Conservation (phyloP, 2,888 invertebrate species). For the Cosmia pyralina region DNA sequence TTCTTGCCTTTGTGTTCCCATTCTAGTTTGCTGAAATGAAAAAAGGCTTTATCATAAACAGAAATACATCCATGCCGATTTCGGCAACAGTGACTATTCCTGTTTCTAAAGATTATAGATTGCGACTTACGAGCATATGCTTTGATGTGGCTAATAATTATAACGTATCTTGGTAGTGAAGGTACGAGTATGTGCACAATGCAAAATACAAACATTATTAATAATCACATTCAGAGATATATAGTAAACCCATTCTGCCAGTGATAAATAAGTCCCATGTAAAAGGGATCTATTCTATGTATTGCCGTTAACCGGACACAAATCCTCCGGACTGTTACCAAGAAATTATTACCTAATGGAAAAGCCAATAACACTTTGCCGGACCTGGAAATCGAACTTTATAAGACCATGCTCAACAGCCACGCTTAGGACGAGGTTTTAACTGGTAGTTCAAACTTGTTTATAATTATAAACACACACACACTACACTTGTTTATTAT, state of each 20-base stretch:
- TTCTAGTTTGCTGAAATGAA: slow-evolving; percentile 79
- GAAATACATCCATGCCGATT: neutral
- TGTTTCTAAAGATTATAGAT: neutral
- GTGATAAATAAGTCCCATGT: neutral
- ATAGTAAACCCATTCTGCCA: neutral
- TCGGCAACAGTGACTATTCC: neutral
- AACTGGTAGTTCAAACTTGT: neutral
- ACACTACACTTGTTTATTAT: no score
- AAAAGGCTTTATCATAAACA: neutral
- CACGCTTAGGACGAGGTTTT: neutral
- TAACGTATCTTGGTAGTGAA: no score
- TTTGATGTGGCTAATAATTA: neutral
- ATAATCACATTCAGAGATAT: neutral
- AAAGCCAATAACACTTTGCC: neutral
- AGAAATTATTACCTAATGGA: neutral
- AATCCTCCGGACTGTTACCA: neutral
- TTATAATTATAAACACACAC: no score
- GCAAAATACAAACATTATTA: neutral
- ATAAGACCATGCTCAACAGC: neutral
- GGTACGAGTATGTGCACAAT: neutral
- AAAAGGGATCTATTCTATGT: neutral
- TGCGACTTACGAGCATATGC: neutral
- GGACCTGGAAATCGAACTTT: neutral
- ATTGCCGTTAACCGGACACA: neutral
- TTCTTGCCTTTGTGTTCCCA: slow-evolving; percentile 88